phyloP scores from a whole-genome alignment of 1,140 invertebrate genomes.

The Maconellicoccus hirsutus region DNA sequence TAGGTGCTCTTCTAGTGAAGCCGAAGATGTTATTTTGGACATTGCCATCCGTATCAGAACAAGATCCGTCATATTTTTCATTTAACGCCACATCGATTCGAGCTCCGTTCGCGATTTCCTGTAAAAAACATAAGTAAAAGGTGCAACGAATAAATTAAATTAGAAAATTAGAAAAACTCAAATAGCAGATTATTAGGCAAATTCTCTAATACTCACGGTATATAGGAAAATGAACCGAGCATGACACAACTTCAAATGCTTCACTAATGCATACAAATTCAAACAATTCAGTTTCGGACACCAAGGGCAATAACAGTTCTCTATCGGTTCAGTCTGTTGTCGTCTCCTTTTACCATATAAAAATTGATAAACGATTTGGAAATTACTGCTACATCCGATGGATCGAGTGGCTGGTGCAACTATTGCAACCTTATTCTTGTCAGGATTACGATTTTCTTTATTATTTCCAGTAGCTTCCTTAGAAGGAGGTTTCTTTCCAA shows the following conservation, averaged over 20 bases:
- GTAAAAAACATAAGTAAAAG: not conserved
- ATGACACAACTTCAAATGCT: conserved; percentile 87
- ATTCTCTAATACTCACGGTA: conserved; percentile 69
- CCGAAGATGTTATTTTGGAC: conserved; percentile 39
- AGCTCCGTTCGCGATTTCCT: conserved; percentile 44
- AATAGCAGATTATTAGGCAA: no score
- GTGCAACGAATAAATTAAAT: no score
- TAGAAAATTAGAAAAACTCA: no score
- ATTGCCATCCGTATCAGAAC: conserved; percentile 73
- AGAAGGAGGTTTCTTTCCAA: not conserved
- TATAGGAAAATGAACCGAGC: conserved; percentile 86
- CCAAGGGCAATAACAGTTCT: conserved; percentile 89
- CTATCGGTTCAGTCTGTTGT: conserved; percentile 86
- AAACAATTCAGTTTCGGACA: conserved; percentile 75
- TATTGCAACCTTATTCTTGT: not conserved
- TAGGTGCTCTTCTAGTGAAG: conserved; percentile 67
- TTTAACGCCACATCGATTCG: conserved; percentile 91
- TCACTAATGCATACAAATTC: conserved; percentile 74
- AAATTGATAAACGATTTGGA: conserved; percentile 86
- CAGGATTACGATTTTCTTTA: conserved; percentile 44
- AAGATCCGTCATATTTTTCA: conserved; percentile 88
- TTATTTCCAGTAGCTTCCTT: conserved; percentile 31
- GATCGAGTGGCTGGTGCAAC: not conserved
- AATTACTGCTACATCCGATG: conserved; percentile 17
- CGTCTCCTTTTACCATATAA: conserved; percentile 88